These are phyloP conservation scores for Euschistus heros DNA, from an alignment of 1,140 invertebrate species.

Conservation along the genomic window DNA sequence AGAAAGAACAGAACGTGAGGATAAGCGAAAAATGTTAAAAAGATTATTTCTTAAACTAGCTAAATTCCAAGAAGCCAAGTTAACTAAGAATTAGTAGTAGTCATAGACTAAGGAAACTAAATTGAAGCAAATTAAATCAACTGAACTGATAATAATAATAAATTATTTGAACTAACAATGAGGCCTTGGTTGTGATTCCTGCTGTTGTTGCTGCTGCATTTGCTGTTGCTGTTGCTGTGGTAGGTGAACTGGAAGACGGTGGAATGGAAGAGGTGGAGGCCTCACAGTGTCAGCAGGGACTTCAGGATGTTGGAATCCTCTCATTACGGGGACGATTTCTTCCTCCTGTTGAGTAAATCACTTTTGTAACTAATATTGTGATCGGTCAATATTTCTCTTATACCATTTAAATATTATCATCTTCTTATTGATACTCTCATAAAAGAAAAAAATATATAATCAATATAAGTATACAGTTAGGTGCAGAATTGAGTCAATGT, in stretches of 20 bases:
- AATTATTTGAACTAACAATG: constrained; percentile 30
- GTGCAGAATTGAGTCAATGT: no score
- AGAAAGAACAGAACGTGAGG: no score
- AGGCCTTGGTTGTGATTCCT: constrained; percentile 25
- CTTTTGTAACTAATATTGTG: no score
- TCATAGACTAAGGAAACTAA: background rate
- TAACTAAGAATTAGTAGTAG: background rate
- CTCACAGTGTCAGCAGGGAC: constrained; percentile 29
- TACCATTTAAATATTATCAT: no score
- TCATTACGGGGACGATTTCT: background rate
- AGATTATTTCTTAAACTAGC: no score
- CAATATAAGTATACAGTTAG: no score
- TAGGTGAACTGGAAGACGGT: constrained; percentile 6
- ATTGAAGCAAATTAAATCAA: background rate
- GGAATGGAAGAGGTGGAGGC: constrained; percentile 29
- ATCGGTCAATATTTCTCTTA: no score
- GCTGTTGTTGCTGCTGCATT: constrained; percentile 12
- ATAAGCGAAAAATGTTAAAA: no score
- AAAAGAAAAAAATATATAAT: no score
- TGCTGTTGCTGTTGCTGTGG: background rate
- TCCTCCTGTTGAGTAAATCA: background rate
- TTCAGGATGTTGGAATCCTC: constrained; percentile 1
- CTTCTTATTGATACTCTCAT: no score
- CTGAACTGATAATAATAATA: background rate
- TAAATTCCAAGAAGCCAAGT: no score